Evolutionary conservation across 1,140 invertebrate genomes (phyloP).

Genomic region (Zeugodacus cucurbitae): DNA sequence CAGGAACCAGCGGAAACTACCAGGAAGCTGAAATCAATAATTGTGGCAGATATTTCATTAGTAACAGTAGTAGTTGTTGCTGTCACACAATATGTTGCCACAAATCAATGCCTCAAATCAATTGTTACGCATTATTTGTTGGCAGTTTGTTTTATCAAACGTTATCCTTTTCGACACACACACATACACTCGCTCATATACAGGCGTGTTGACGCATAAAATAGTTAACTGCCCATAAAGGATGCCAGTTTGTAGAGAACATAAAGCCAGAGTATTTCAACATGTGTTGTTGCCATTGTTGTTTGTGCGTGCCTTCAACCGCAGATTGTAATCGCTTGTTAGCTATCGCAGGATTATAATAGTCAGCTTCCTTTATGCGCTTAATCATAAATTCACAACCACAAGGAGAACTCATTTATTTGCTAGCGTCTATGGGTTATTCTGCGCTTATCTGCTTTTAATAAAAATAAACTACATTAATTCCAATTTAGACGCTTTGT

Average conservation of each 20-base stretch:
- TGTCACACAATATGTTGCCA: neutral
- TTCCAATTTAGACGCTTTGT: conserved; percentile 1
- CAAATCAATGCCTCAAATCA: conserved; percentile 20
- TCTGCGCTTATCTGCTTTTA: neutral
- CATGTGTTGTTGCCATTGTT: neutral
- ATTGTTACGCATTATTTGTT: conserved; percentile 36
- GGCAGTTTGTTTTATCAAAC: neutral
- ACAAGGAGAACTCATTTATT: neutral
- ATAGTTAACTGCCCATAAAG: neutral
- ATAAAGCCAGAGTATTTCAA: neutral
- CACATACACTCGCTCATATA: neutral
- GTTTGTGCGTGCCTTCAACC: neutral
- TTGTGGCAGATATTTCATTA: neutral
- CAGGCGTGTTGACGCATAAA: neutral
- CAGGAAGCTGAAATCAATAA: conserved; percentile 37
- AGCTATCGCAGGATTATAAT: neutral
- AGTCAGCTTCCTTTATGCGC: neutral
- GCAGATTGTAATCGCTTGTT: conserved; percentile 2
- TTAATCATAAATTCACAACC: neutral
- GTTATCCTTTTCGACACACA: conserved; percentile 3
- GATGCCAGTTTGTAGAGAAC: neutral
- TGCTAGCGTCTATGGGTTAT: neutral
- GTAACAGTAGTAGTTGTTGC: neutral
- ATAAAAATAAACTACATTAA: conserved; percentile 9
- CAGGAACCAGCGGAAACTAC: conserved; percentile 13